phyloP scores from a whole-genome alignment of 2,113 vertebrate species.

The Catagonus wagneri region DNA sequence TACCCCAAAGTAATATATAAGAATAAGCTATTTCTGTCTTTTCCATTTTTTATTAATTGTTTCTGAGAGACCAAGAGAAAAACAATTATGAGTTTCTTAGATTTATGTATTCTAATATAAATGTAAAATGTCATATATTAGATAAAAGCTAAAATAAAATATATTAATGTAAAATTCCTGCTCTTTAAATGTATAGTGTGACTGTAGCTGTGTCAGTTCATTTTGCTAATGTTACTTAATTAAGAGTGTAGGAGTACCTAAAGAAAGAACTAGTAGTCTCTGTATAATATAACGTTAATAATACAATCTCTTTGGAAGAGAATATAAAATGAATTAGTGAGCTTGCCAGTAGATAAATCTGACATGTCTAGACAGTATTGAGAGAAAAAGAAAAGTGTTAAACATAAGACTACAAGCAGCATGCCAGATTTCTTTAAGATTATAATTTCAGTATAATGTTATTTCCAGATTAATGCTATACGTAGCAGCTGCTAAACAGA shows the following conservation, averaged over 20 bases:
- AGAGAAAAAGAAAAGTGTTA: neutral
- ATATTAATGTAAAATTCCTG: neutral
- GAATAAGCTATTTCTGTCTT: conserved; percentile 42
- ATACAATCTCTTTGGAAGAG: conserved; percentile 19
- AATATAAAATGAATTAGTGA: conserved; percentile 46
- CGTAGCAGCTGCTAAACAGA: neutral
- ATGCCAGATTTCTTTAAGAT: neutral
- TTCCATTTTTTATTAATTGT: conserved; percentile 18
- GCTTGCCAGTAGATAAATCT: conserved; percentile 26
- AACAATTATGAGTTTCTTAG: neutral
- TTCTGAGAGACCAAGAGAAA: neutral
- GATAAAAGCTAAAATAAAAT: conserved; percentile 24
- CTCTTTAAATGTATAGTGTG: conserved; percentile 43
- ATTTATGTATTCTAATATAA: conserved; percentile 22
- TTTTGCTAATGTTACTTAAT: conserved; percentile 69
- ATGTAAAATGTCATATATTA: conserved; percentile 14
- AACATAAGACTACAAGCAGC: conserved; percentile 12
- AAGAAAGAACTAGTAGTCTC: conserved; percentile 35
- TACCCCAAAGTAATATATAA: neutral
- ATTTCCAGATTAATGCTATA: neutral
- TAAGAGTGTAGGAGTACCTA: conserved; percentile 55
- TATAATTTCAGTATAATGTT: conserved; percentile 19
- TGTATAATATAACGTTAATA: conserved; percentile 26
- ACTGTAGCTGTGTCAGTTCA: conserved; percentile 25
- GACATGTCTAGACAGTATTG: conserved; percentile 55